A percentile compares a stretch with the other conserved stretches of the same genome.
phyloP scores from a whole-genome alignment of 37 sponge, comb jelly and placozoan species.

The Oscarella lobularis region DNA sequence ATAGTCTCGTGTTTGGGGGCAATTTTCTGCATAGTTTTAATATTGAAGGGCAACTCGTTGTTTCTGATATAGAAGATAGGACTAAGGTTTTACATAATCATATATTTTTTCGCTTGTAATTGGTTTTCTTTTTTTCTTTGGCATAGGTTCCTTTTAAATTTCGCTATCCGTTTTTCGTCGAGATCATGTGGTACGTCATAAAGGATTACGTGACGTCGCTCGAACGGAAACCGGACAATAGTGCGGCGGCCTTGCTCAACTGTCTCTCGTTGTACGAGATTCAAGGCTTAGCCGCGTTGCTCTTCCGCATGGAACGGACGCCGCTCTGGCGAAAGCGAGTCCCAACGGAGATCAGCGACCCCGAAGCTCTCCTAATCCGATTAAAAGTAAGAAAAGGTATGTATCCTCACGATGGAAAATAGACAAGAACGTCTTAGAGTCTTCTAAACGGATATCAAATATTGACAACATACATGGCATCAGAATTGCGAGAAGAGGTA shows the following conservation, averaged over 20 bases:
- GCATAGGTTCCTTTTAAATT: slow-evolving; percentile 43
- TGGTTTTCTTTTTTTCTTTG: background rate
- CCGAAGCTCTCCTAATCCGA: background rate
- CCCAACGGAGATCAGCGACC: background rate
- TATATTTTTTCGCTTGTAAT: slow-evolving; percentile 3
- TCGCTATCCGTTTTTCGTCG: slow-evolving; percentile 50
- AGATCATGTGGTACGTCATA: slow-evolving; percentile 40
- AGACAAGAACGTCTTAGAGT: no score
- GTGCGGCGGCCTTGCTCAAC: background rate
- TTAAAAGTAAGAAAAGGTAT: no score
- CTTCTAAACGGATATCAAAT: no score
- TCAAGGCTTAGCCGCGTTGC: background rate
- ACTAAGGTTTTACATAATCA: slow-evolving; percentile 15
- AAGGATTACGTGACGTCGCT: slow-evolving; percentile 10
- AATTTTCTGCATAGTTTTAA: slow-evolving; percentile 76
- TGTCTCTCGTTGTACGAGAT: background rate
- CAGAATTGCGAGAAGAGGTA: no score
- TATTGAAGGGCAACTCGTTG: slow-evolving; percentile 52
- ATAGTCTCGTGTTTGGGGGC: slow-evolving; percentile 82
- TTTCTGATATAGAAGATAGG: slow-evolving; percentile 18
- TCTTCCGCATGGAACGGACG: background rate
- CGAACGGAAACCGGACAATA: background rate
- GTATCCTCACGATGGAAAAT: no score
- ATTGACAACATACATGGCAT: no score
- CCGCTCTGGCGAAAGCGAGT: background rate